These are phyloP conservation scores for Perizoma affinitatum DNA, from an alignment of 2,888 invertebrate genomes.

Conservation along the genomic window DNA sequence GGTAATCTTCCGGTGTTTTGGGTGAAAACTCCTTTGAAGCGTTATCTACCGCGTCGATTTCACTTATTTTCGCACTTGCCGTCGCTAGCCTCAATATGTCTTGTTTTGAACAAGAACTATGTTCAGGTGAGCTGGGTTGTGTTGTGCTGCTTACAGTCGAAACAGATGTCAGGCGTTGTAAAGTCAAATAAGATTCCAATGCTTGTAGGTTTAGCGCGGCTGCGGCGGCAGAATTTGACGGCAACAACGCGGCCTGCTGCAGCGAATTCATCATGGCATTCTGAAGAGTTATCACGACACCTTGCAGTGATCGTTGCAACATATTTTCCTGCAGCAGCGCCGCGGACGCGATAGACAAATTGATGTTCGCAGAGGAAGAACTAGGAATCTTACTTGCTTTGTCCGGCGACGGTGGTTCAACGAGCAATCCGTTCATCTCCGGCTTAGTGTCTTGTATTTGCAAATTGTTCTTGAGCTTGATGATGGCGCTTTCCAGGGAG, in stretches of 20 bases:
- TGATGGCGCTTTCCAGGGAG: slow-evolving; percentile 81
- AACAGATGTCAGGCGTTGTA: slow-evolving; percentile 90
- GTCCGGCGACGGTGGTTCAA: slow-evolving; percentile 67
- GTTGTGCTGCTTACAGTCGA: slow-evolving; percentile 79
- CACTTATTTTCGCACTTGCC: slow-evolving; percentile 79
- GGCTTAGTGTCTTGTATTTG: slow-evolving; percentile 79
- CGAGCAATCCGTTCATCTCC: slow-evolving; percentile 71
- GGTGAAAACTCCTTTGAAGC: slow-evolving; percentile 72
- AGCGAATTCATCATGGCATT: slow-evolving; percentile 93
- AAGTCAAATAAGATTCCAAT: slow-evolving; percentile 92
- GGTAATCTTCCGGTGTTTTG: slow-evolving; percentile 78
- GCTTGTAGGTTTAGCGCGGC: slow-evolving; percentile 94
- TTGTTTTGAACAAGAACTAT: slow-evolving; percentile 81
- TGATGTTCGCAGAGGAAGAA: slow-evolving; percentile 69
- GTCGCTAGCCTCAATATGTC: slow-evolving; percentile 88
- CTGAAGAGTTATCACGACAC: slow-evolving; percentile 91
- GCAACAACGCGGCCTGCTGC: slow-evolving; percentile 92
- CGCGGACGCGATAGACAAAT: slow-evolving; percentile 84
- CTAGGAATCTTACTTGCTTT: slow-evolving; percentile 76
- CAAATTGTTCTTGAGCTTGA: slow-evolving; percentile 80
- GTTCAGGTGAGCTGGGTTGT: slow-evolving; percentile 63
- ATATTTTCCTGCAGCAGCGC: slow-evolving; percentile 86
- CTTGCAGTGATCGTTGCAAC: slow-evolving; percentile 90
- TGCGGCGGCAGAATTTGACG: slow-evolving; percentile 92
- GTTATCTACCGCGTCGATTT: slow-evolving; percentile 69